Percentiles rank a stretch among this genome's conserved stretches.
Conservation (phyloP, 2,113 vertebrate species). For the Willisornis vidua region DNA sequence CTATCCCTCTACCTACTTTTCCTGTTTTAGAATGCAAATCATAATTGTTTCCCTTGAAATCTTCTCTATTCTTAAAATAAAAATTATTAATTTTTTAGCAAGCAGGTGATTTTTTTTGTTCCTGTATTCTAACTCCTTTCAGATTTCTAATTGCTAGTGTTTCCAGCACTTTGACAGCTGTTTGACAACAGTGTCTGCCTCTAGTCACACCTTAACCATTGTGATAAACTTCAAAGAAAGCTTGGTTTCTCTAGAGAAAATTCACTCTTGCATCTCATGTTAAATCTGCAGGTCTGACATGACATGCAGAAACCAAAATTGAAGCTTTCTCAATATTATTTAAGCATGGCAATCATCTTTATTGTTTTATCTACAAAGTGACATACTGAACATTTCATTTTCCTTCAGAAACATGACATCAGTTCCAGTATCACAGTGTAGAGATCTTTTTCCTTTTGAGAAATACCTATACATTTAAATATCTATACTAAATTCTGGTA, state of each 20-base stretch:
- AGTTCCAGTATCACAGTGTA: neutral
- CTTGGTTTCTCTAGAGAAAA: neutral
- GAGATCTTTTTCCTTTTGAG: neutral
- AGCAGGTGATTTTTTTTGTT: neutral
- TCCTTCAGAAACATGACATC: neutral
- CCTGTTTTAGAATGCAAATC: neutral
- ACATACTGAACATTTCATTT: neutral
- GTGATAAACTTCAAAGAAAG: neutral
- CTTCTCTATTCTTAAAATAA: neutral
- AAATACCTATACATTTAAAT: neutral
- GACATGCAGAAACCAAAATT: neutral
- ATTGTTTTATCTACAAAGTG: neutral
- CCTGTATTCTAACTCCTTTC: neutral
- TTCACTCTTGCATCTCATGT: neutral
- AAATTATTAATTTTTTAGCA: neutral
- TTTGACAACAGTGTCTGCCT: neutral
- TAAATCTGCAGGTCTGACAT: neutral
- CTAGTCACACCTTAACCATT: neutral
- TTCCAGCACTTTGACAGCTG: neutral
- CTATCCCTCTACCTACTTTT: neutral
- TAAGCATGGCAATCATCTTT: neutral
- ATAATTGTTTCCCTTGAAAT: neutral
- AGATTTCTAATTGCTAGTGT: neutral
- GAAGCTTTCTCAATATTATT: neutral
- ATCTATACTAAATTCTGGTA: neutral